phyloP scores from a whole-genome alignment of 2,888 invertebrate species.

The Lasioglossum lativentre region DNA sequence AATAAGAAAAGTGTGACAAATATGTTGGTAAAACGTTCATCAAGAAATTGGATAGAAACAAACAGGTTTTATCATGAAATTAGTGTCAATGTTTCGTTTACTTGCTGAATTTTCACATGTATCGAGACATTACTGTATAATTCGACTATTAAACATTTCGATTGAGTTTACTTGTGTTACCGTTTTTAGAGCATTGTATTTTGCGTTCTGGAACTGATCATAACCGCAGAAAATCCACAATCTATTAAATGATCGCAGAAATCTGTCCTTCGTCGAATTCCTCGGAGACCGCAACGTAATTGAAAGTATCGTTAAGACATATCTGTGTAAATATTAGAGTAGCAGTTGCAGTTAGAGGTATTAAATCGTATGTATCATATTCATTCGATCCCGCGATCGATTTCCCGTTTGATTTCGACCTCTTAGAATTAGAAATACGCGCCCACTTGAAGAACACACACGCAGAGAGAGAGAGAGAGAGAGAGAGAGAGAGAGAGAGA shows the following conservation, averaged over 20 bases:
- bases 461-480: too few species aligned
- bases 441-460: neutral
- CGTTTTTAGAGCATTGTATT: neutral
- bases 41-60: too few species aligned
- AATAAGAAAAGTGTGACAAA: too few species aligned
- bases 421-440: conserved; percentile 21
- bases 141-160: neutral
- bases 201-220: neutral
- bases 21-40: too few species aligned
- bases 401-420: conserved; percentile 27
- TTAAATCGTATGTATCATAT: conserved; percentile 63
- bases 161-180: neutral
- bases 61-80: too few species aligned
- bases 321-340: conserved; percentile 69
- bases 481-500: too few species aligned
- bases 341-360: conserved; percentile 62
- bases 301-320: conserved; percentile 56
- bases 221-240: neutral
- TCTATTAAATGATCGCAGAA: neutral
- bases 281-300: conserved; percentile 13
- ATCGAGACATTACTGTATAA: too few species aligned
- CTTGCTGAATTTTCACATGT: too few species aligned
- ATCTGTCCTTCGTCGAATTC: neutral
- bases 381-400: conserved; percentile 27
- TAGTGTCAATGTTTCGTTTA: too few species aligned